These are phyloP conservation scores for Enchytraeus crypticus DNA, from an alignment of 2,888 invertebrate species.

Conservation along the genomic window DNA sequence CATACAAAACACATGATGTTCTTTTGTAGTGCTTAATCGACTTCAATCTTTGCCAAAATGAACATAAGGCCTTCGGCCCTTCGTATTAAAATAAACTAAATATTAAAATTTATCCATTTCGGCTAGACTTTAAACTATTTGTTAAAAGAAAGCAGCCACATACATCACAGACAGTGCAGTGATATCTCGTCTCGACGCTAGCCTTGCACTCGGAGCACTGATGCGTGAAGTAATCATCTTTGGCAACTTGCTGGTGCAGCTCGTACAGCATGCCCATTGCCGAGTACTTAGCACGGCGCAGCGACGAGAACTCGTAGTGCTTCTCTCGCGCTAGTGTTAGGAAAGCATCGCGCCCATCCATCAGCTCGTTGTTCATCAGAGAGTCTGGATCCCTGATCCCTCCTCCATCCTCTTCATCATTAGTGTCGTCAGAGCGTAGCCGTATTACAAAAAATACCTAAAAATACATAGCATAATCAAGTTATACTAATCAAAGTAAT, in stretches of 20 bases:
- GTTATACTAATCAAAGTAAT: too few relatives aligned
- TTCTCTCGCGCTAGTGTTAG: conserved; percentile 91
- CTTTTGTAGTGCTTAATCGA: too few relatives aligned
- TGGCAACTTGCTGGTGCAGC: conserved; percentile 93
- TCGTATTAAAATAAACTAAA: too few relatives aligned
- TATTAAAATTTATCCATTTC: too few relatives aligned
- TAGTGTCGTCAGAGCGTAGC: conserved; percentile 85
- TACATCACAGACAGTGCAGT: conserved; percentile 87
- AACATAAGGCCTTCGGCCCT: too few relatives aligned
- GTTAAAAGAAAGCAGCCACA: too few relatives aligned
- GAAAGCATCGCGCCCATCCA: conserved; percentile 99
- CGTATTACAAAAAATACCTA: conserved; percentile 96
- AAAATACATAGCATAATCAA: too few relatives aligned
- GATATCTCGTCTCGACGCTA: conserved; percentile 90
- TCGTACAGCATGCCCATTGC: conserved; percentile 96
- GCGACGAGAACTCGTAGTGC: conserved; percentile 95
- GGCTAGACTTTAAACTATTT: too few relatives aligned
- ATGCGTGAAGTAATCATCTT: conserved; percentile 93
- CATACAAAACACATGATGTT: too few relatives aligned
- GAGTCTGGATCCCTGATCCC: conserved; percentile 98
- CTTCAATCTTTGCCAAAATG: too few relatives aligned
- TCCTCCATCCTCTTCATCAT: conserved; percentile 75
- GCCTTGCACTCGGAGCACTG: conserved; percentile 95
- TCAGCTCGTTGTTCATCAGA: conserved; percentile 86
- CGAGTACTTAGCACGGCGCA: conserved; percentile 87